Evolutionary conservation across 2,888 invertebrate genomes (phyloP), one percentile per base, ranked within the genome.

Genomic region (Mythimna vitellina): DNA sequence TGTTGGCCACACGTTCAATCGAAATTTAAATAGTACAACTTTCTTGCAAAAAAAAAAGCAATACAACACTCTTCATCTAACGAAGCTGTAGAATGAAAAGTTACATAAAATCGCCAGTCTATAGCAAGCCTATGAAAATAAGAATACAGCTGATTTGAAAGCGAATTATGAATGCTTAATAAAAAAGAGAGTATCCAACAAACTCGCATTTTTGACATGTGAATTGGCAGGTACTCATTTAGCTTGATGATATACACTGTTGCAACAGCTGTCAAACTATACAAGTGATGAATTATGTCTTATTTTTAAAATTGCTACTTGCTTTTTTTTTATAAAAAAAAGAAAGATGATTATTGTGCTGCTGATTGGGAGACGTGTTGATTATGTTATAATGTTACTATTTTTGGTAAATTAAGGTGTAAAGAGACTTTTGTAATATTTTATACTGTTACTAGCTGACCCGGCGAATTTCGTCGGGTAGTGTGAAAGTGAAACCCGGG

Each of bases 121-220:
- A 51, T 5, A 42, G 10, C 29, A 14, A 58, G 57, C 68, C 46
- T 66, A 46, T 20, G 9, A 65, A 70, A 57, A 65, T 38, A 78
- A 63, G 29, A 70, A 85, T 68, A 73, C 65, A 70, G 60, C 65
- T 64, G 61, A 78, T 79, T 80, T 81, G 83, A 86, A 87, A 85
- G 83, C 80, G 80, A 86, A 84, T 79, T 77, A 82, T 70, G 38
- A 67, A 76, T 78, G 75, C 67, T 66, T 70, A 70, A 46, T 66
- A 74, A 86, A 85, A 82, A 87, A 81, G 80, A 76, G 80, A 80
- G 79, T 71, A 57, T n/a, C 58, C 63, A 83, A 75, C 56, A 74
- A 76, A 80, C 82, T 72, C 29, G 20, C 22, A 56, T 62, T 70
- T 74, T 65, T 70, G 70, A 78, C 81, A 65, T 51, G 49, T 65